Evolutionary conservation across 1,140 invertebrate species (phyloP).

Genomic region (Camponotus pennsylvanicus): DNA sequence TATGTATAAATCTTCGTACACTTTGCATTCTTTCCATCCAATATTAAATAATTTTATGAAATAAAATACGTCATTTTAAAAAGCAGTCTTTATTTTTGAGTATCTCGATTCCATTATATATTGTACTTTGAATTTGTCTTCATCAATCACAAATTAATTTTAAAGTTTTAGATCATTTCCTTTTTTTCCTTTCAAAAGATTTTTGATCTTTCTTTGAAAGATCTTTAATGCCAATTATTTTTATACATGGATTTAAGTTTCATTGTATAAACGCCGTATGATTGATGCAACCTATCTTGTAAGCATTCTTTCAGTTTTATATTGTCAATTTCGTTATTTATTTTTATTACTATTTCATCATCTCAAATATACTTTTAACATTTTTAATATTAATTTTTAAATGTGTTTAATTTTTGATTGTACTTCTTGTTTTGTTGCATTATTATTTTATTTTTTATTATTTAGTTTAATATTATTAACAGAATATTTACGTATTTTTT

Average conservation of each 20-base stretch:
- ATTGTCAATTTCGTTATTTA: too few species aligned
- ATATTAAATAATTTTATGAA: neutral
- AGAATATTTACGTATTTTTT: too few species aligned
- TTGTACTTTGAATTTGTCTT: conserved; percentile 4
- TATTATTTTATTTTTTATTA: too few species aligned
- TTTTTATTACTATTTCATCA: too few species aligned
- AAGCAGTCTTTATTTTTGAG: neutral
- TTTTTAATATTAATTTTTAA: too few species aligned
- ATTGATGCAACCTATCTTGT: conserved; percentile 1
- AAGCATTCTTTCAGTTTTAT: too few species aligned
- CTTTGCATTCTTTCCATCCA: neutral
- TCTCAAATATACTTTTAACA: too few species aligned
- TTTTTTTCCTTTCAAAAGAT: neutral
- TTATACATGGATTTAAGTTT: conserved; percentile 2
- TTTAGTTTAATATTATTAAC: too few species aligned
- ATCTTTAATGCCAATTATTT: neutral
- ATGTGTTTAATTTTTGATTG: too few species aligned
- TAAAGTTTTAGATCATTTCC: neutral
- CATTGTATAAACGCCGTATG: neutral
- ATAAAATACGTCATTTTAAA: neutral
- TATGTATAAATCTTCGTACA: neutral
- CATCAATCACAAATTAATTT: neutral
- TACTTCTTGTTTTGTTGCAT: too few species aligned
- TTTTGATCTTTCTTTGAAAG: neutral
- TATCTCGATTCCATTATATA: neutral